Base-by-base conservation (phyloP, 2,113 vertebrate genomes). In the Callospermophilus lateralis region DNA sequence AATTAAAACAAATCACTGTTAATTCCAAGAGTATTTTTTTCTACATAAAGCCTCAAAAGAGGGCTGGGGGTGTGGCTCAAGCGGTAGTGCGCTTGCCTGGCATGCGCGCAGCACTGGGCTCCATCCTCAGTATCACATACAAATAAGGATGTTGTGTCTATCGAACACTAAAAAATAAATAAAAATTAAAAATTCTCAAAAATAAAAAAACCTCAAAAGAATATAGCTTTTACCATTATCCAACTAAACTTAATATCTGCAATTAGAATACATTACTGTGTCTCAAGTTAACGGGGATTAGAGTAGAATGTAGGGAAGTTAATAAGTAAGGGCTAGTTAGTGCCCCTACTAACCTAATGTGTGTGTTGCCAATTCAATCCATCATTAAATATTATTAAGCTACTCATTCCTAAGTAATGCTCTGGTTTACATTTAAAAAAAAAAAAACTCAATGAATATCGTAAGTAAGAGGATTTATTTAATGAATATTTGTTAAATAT, bases 191-290 rank as follows among this genome's bases (percentile, higher is more conserved):
- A 45, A 45, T 45, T 45, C 45, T 45, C 45, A 45, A 45, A 45
- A 45, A 45, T 45, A 45, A 45, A 45, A 45, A 45, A 85, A 80
- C 11, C 61, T 28, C 15, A 63, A 77, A 72, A 96, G 20, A 51
- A 84, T 55, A 73, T 16, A 89, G 26, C 20, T 67, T 65, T 73
- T 42, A 79, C 32, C 34, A 48, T 39, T 58, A 58, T 58, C 45
- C 32, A 89, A 70, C 58, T 74, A 74, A 76, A 58, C 76, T 87
- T 68, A 96, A 68, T 28, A 94, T 78, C 45, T 84, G 51, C 19
- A 96, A 73, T 45, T 30, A 89, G 12, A 74, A 63, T 19, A 53
- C 16, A 84, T 42, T 89, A 92, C 76, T 87, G 53, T 70, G 16
- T 63, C 30, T 89, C 58, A 92, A 85, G 10, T 96, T 84, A 84